Evolutionary conservation across 2,113 vertebrate species (phyloP).

Genomic region (Oophaga pumilio): DNA sequence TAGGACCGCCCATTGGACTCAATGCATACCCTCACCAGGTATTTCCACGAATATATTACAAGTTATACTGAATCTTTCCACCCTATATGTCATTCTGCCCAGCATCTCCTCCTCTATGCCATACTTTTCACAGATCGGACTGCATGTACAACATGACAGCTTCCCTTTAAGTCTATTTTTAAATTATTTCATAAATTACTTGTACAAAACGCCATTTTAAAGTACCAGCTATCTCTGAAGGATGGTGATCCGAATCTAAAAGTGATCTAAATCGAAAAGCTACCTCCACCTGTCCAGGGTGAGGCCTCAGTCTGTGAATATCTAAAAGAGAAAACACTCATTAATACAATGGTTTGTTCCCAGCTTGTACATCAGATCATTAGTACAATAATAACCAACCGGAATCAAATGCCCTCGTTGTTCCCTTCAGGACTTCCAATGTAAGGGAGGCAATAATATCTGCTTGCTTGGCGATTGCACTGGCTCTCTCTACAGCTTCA

Average conservation of each 20-base stretch:
- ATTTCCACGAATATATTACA: too few relatives aligned
- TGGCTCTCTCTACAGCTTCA: slow-evolving; percentile 91
- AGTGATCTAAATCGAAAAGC: slow-evolving; percentile 93
- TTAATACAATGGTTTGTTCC: background rate
- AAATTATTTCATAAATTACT: background rate
- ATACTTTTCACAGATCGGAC: too few relatives aligned
- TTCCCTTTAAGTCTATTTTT: background rate
- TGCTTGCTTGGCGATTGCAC: slow-evolving; percentile 88
- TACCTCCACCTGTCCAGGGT: slow-evolving; percentile 91
- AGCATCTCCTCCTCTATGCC: too few relatives aligned
- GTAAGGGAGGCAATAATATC: slow-evolving; percentile 95
- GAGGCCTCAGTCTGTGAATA: slow-evolving; percentile 89
- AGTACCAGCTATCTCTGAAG: slow-evolving; percentile 94
- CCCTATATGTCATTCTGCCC: too few relatives aligned
- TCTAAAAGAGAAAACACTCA: slow-evolving; percentile 72
- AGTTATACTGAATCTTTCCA: too few relatives aligned
- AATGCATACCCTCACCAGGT: too few relatives aligned
- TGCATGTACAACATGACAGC: too few relatives aligned
- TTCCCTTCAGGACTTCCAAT: slow-evolving; percentile 94
- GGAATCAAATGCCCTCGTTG: slow-evolving; percentile 95
- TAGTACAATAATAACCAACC: slow-evolving; percentile 72
- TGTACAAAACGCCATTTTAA: background rate
- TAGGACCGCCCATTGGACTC: too few relatives aligned
- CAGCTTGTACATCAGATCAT: background rate
- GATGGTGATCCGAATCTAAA: slow-evolving; percentile 95